Base-by-base conservation (phyloP, 2,888 invertebrate genomes). In the Stenchaetothrips biformis region DNA sequence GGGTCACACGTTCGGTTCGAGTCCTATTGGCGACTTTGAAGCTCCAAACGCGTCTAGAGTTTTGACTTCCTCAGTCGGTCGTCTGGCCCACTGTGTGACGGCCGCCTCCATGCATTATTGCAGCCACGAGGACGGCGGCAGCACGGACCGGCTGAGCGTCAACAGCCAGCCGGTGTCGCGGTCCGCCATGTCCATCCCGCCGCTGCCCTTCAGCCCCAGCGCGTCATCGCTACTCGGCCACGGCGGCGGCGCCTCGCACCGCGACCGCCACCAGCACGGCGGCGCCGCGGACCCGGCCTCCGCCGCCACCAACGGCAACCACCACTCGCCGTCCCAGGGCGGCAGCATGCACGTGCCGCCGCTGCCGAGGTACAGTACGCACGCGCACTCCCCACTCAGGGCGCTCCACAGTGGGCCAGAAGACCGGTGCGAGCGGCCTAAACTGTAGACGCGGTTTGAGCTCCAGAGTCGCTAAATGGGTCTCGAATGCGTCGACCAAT, bases 131-230 rank as follows among this genome's bases (percentile, higher is more conserved):
- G 67, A 74, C 67, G 21, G 21, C 25, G 67, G 67, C 67, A 74
- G 67, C 67, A 74, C 67, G 67, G 67, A 74, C 67, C 67, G 67
- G 9, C 25, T 74, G 9, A 74, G 67, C 25, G 67, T 74, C 67
- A 74, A 25, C 67, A 74, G 67, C 67, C 67, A 74, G 67, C 67
- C 67, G 7, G 67, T 74, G 67, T 74, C 67, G 21, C 67, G 67
- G 7, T 74, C 67, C 67, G 67, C 67, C 67, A 21, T 74, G 67
- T 74, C 67, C 67, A 74, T 74, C 67, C 67, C 67, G 0, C 67
- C 67, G 25, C 67, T 74, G 67, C 67, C 67, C 25, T 74, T 74
- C 67, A 74, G 67, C 67, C 67, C 67, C 67, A 74, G 67, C 67
- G 67, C 67, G 25, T 74, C 67, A 7, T 74, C 67, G 25, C 67